Evolutionary conservation across 2,888 invertebrate species (phyloP).

Genomic region (Andrena bucephala): DNA sequence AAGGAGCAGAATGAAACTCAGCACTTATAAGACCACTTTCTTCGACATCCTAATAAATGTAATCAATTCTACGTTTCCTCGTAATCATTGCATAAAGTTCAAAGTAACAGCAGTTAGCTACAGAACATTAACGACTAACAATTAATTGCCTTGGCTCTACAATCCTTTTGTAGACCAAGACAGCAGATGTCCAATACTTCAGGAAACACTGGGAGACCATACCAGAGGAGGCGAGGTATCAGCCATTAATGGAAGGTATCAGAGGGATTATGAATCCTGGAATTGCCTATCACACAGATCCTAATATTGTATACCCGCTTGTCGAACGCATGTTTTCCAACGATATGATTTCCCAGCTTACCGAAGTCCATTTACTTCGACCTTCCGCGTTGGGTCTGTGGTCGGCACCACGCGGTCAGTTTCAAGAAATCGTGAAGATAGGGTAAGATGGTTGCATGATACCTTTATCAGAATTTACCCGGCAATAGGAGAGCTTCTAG

Average conservation of each 20-base stretch:
- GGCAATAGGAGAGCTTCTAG: not conserved
- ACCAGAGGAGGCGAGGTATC: slow-evolving; percentile 54
- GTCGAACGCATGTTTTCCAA: slow-evolving; percentile 76
- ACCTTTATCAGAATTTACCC: not conserved
- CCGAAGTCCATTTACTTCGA: slow-evolving; percentile 76
- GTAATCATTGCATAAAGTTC: not conserved
- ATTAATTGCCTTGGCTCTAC: not conserved
- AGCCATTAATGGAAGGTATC: slow-evolving; percentile 69
- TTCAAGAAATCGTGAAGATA: slow-evolving; percentile 76
- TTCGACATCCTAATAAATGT: slow-evolving; percentile 72
- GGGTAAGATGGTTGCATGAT: slow-evolving; percentile 67
- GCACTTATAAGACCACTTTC: slow-evolving; percentile 69
- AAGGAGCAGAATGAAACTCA: slow-evolving; percentile 68
- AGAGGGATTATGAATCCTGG: slow-evolving; percentile 66
- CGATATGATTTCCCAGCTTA: slow-evolving; percentile 78
- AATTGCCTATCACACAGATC: slow-evolving; percentile 78
- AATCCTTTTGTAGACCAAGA: slow-evolving; percentile 29
- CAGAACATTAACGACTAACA: too few relatives aligned
- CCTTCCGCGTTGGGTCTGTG: slow-evolving; percentile 65
- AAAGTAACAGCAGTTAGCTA: too few relatives aligned
- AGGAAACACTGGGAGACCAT: slow-evolving; percentile 43
- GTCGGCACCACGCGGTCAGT: slow-evolving; percentile 70
- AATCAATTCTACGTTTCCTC: slow-evolving; percentile 13
- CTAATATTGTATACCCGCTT: slow-evolving; percentile 75
- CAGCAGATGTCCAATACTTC: slow-evolving; percentile 55